These are phyloP conservation scores for Platyscapa corneri DNA, from an alignment of 1,140 invertebrate genomes.

Conservation along the genomic window DNA sequence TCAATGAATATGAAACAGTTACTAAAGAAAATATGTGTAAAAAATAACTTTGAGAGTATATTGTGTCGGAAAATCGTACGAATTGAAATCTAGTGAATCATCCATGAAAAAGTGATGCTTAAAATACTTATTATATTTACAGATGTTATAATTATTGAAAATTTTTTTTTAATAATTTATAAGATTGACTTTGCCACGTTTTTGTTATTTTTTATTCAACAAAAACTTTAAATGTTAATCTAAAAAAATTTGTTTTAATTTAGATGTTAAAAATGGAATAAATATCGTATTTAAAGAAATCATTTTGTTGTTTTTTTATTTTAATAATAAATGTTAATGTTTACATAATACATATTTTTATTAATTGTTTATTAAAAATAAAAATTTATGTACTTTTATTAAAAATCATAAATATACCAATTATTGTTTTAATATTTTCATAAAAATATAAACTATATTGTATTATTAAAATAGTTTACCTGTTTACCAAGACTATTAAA, in stretches of 20 bases:
- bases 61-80: slow-evolving; percentile 1
- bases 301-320: background rate
- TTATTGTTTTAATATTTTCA: too few relatives aligned
- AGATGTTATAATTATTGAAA: background rate
- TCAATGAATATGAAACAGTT: background rate
- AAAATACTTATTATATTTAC: background rate
- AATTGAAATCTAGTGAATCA: slow-evolving; percentile 26
- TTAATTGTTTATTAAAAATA: too few relatives aligned
- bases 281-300: background rate
- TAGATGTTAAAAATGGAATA: background rate
- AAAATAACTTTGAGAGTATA: background rate
- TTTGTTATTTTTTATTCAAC: background rate
- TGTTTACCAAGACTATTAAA: background rate
- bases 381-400: too few relatives aligned
- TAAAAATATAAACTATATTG: too few relatives aligned
- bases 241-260: background rate
- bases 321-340: background rate
- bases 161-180: background rate
- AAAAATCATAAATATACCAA: too few relatives aligned
- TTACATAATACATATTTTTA: too few relatives aligned
- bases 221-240: background rate
- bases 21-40: background rate
- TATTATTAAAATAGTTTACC: slow-evolving; percentile 3
- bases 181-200: too few relatives aligned
- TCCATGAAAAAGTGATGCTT: slow-evolving; percentile 22